Conservation (phyloP, 2,797 vertebrate genomes). For the Poecilia gillii region DNA sequence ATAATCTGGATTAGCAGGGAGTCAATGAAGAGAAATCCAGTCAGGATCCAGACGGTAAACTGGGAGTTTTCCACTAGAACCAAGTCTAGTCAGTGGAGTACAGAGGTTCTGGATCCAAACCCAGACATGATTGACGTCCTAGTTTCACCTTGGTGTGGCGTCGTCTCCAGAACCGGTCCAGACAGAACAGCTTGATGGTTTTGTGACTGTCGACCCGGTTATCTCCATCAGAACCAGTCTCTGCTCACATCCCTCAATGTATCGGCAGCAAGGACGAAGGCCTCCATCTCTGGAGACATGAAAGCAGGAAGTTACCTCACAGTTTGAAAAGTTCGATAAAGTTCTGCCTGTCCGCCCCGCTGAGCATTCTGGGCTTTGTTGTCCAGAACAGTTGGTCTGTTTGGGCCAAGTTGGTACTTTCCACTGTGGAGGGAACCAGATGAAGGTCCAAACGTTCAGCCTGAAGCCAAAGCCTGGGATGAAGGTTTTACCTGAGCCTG, state of each 20-base stretch:
- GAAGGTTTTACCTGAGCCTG: background rate
- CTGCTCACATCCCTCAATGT: background rate
- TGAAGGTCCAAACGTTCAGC: background rate
- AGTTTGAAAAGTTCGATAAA: background rate
- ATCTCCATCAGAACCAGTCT: background rate
- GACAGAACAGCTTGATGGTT: background rate
- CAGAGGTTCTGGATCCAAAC: too few species aligned
- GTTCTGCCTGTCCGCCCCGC: background rate
- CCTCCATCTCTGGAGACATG: too few species aligned
- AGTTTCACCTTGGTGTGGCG: background rate
- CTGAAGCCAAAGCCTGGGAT: background rate
- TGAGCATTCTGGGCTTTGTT: background rate
- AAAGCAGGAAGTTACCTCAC: background rate
- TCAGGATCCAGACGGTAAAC: too few species aligned
- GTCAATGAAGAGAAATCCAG: too few species aligned
- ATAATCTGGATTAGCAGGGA: too few species aligned
- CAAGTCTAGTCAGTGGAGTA: too few species aligned
- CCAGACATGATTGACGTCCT: too few species aligned
- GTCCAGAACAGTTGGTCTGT: background rate
- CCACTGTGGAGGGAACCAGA: background rate
- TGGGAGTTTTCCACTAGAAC: too few species aligned
- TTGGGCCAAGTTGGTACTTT: background rate
- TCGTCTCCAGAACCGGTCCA: background rate
- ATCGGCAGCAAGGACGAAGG: background rate
- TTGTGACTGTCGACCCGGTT: accelerated